Evolutionary conservation across 2,113 vertebrate genomes (phyloP), one percentile per base, ranked within the genome.

Genomic region (Caranx melampygus): DNA sequence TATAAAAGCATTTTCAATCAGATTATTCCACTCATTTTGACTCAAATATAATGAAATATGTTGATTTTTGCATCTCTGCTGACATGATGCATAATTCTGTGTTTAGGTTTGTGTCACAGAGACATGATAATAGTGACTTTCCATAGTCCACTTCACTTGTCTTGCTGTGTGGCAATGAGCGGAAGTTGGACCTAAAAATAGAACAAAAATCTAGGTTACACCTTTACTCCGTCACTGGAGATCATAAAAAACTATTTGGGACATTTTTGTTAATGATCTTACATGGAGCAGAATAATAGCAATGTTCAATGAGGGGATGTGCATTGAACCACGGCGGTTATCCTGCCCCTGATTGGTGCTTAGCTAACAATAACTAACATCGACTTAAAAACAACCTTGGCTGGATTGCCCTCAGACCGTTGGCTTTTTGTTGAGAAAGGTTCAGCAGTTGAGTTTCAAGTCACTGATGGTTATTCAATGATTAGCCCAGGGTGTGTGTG

Each of bases 391-490:
- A 78, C 18, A 37, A 79, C 83, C 78, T 70, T 85, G 77, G 54
- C 72, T 60, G 58, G 33, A 35, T 45, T 86, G 73, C 61, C 59
- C 40, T 85, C 63, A 5, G n/a, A 80, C 55, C 6, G 20, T 45
- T 4, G 64, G 20, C 15, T 72, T 44, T 67, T 20, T 73, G 57
- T 75, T 82, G 75, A 55, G 69, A 84, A 84, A 78, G 58, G 62
- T 44, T 58, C 34, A n/a, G 47, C 18, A 37, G 63, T n/a, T 49
- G 52, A 58, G 67, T 64, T 67, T 77, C 68, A 87, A 86, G 82
- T 89, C 78, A 79, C 71, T 74, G 82, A 78, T 68, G 70, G 78
- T 86, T 81, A 75, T 81, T 85, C 78, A 91, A 88, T 89, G 82
- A 92, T 87, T 94, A 92, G 87, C 75, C 55, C 73, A 42, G 72